Conservation (phyloP, 2,888 invertebrate genomes). For the Erebia ligea region DNA sequence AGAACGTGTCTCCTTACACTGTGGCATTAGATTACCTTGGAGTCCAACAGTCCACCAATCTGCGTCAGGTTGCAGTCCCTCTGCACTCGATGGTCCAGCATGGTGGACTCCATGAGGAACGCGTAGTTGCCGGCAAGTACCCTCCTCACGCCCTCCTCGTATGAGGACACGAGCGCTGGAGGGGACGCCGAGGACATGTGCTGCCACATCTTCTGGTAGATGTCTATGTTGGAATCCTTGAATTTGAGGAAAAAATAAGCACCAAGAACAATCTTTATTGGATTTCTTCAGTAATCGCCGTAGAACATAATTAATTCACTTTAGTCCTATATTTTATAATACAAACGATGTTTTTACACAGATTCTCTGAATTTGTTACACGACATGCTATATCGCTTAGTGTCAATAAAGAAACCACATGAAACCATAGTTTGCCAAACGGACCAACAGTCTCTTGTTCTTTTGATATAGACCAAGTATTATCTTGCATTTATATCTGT, state of each 20-base stretch:
- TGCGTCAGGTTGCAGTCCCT: slow-evolving; percentile 98
- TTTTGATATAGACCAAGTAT: too few relatives aligned
- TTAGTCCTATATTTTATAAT: too few relatives aligned
- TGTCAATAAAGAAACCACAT: too few relatives aligned
- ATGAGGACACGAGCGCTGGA: slow-evolving; percentile 93
- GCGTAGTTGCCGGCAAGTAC: slow-evolving; percentile 97
- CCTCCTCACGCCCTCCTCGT: slow-evolving; percentile 94
- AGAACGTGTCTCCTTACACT: background rate
- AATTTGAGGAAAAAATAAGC: slow-evolving; percentile 23
- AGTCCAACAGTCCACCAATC: slow-evolving; percentile 90
- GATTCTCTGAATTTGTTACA: too few relatives aligned
- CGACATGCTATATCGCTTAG: too few relatives aligned
- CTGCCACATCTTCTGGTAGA: slow-evolving; percentile 97
- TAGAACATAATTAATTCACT: too few relatives aligned
- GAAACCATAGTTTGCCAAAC: too few relatives aligned
- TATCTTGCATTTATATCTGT: too few relatives aligned
- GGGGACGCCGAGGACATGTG: slow-evolving; percentile 92
- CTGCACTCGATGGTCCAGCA: slow-evolving; percentile 97
- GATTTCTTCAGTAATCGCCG: too few relatives aligned
- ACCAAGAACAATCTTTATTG: too few relatives aligned
- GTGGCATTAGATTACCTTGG: slow-evolving; percentile 58
- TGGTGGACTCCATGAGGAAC: slow-evolving; percentile 98
- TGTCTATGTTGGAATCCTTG: slow-evolving; percentile 94
- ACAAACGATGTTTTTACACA: too few relatives aligned
- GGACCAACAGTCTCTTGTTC: too few relatives aligned